phyloP scores from a whole-genome alignment of 2,113 vertebrate genomes.

The Trematocara variabile region DNA sequence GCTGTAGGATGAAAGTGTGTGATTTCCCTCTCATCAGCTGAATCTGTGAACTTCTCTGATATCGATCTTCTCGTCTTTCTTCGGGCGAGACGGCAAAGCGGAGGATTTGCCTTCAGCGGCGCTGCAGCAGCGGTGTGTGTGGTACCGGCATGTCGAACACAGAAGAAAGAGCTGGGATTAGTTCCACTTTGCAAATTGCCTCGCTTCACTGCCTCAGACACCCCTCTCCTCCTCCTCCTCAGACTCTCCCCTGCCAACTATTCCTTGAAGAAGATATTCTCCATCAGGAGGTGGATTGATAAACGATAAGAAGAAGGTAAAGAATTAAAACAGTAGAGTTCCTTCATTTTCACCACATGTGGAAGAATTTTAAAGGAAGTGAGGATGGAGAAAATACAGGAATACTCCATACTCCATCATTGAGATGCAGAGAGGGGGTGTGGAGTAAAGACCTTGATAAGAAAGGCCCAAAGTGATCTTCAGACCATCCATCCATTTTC shows the following conservation, averaged over 20 bases:
- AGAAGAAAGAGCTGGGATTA: constrained; percentile 38
- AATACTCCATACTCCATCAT: neutral
- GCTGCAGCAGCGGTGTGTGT: neutral
- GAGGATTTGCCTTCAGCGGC: constrained; percentile 1
- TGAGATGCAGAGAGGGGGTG: neutral
- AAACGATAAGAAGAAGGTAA: constrained; percentile 14
- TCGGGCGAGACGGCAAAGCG: neutral
- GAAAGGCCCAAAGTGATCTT: neutral
- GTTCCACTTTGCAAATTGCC: constrained; percentile 57
- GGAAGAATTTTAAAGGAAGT: neutral
- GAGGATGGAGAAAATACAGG: neutral
- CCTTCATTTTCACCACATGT: neutral
- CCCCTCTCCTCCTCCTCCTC: neutral
- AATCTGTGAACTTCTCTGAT: neutral
- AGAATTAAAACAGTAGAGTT: neutral
- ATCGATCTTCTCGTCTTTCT: constrained; percentile 13
- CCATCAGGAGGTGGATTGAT: constrained; percentile 29
- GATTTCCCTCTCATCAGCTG: neutral
- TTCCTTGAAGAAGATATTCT: constrained; percentile 24
- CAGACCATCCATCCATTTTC: neutral
- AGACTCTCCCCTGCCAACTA: neutral
- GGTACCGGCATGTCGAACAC: constrained; percentile 27
- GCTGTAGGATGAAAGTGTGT: neutral
- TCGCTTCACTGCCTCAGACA: constrained; percentile 18
- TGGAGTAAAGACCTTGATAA: neutral